Evolutionary conservation across 1,140 invertebrate species (phyloP), one percentile per base, ranked within the genome.

Genomic region (Caenorhabditis briggsae): DNA sequence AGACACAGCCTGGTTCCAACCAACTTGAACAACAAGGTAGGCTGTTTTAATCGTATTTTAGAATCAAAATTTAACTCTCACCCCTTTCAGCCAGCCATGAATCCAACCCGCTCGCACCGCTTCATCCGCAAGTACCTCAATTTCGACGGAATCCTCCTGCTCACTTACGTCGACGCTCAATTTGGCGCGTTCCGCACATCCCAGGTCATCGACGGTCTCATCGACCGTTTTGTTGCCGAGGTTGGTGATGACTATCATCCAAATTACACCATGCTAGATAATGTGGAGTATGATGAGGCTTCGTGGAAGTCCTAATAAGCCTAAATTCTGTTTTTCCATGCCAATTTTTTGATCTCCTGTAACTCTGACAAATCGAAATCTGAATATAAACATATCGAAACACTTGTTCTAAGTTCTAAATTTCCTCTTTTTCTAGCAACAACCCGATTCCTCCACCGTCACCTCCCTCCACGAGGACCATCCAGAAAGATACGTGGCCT

Each of bases 1-100:
- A 78, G 70, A 50, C 70, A 78, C 46, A 78, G 70, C 20, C 46
- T 78, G 9, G 41, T 78, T 23, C 70, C 70, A 48, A 78, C 70
- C 25, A 78, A 78, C 12, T 78, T 78, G 46, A 78, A 78, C 70
- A 78, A 78, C 46, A 78, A 78, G 70, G 70, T 78, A 50, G 23
- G 2, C 5, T 43, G 9, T 50, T 11, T 0, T 78, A 2, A 12
- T 9, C n/a, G 9, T 5, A 12, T 18, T 46, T 3, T 5, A 43
- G 23, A 78, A 9, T 16, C 33, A 20, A 25, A 78, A 25, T n/a
- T 2, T 25, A 8, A n/a, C 11, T 48, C 9, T 78, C 33, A 2
- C 33, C 33, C 3, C 33, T 33, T 78, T 23, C 70, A 78, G 70
- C 16, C 18, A 14, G 11, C 43, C 0, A 78, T 78, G 70, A 78